Evolutionary conservation across 2,888 invertebrate genomes (phyloP), one percentile per base, ranked within the genome.

Genomic region (Zeuzera pyrina): DNA sequence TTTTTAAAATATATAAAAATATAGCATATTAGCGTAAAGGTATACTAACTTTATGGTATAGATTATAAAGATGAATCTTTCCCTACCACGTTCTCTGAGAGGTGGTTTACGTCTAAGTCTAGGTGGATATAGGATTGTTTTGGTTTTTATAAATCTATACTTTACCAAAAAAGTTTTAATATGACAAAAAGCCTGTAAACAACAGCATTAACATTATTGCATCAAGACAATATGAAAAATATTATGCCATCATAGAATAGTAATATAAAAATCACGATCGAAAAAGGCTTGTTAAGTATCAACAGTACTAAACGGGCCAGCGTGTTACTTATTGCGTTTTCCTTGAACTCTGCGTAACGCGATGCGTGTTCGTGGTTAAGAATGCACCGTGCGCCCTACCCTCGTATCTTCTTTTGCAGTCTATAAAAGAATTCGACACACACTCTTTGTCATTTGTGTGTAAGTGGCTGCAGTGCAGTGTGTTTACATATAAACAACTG

Each of bases 401-500:
- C 65, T 48, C 55, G 35, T 35, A 31, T 39, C 57, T 51, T 59
- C 47, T 48, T 47, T 47, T 70, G 66, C 73, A 71, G 60, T 76
- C 70, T 81, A 81, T 81, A 81, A 65, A 79, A 81, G 77, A 66
- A 76, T 71, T 67, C 52, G 52, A 44, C 56, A 58, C 47, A 56
- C 54, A 46, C 49, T 49, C 54, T 51, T 58, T 66, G 70, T 63
- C 71, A 76, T 71, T 73, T 70, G 70, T 78, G 66, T 57, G 61
- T 70, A 57, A 64, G 78, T 77, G 68, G 46, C 58, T 72, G 66
- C 68, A 67, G 79, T 77, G 76, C 55, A 57, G 79, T 78, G 77
- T 79, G 4, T 22, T 22, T 22, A 10, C 11, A 5, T n/a, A 22
- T 10, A 22, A 22, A 2, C 11, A 22, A 22, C 8, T 22, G 11